Conservation (phyloP, 2,113 vertebrate species). For the Lathamus discolor region DNA sequence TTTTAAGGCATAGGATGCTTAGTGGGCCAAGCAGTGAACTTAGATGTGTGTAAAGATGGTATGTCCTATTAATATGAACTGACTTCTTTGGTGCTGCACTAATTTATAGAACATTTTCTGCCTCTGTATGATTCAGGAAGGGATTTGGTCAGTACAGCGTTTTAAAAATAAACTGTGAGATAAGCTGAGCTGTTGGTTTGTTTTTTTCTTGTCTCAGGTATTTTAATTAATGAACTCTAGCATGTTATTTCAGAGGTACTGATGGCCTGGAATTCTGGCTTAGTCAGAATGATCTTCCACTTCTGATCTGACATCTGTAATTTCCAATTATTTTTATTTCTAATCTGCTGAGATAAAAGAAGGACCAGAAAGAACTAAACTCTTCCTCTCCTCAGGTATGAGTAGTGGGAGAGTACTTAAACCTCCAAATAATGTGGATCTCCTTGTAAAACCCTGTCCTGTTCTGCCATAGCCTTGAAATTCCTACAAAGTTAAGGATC, state of each 20-base stretch:
- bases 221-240: not conserved
- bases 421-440: not conserved
- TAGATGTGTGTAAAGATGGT: not conserved
- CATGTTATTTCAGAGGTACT: not conserved
- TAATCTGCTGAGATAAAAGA: not conserved
- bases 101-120: not conserved
- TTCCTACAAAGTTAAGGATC: not conserved
- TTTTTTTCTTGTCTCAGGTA: not conserved
- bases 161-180: not conserved
- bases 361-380: not conserved
- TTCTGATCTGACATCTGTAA: not conserved
- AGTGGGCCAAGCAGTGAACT: not conserved
- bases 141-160: not conserved
- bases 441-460: not conserved
- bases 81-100: not conserved
- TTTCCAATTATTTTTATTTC: not conserved
- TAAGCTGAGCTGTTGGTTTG: not conserved
- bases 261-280: not conserved
- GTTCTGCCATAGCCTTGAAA: not conserved
- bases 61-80: not conserved
- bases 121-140: not conserved
- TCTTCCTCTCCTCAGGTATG: not conserved
- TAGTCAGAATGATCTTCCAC: not conserved
- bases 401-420: not conserved
- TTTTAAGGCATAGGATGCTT: not conserved